These are phyloP conservation scores for Apotomis turbidana DNA, from an alignment of 2,888 invertebrate genomes.

Conservation along the genomic window DNA sequence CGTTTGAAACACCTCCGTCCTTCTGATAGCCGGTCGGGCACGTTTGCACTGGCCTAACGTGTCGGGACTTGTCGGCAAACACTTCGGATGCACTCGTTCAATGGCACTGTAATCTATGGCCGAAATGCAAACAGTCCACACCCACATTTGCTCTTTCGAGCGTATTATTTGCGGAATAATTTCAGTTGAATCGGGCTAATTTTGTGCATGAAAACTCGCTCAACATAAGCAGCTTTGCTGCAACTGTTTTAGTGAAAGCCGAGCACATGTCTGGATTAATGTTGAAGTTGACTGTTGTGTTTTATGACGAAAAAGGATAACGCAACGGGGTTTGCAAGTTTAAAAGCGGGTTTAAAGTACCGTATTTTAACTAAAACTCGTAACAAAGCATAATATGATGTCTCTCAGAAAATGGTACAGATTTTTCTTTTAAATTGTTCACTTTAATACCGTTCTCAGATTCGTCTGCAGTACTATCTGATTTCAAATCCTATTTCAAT, in stretches of 20 bases:
- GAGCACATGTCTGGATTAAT: slow-evolving; percentile 10
- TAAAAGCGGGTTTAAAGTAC: too few relatives aligned
- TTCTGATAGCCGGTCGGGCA: background rate
- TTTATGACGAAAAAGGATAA: background rate
- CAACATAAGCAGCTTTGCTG: slow-evolving; percentile 20
- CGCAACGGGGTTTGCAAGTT: background rate
- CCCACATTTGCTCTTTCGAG: slow-evolving; percentile 22
- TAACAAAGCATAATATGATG: too few relatives aligned
- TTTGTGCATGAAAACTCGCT: slow-evolving; percentile 16
- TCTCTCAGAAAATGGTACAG: too few relatives aligned
- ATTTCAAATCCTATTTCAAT: slow-evolving; percentile 27
- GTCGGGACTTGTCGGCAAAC: slow-evolving; percentile 29
- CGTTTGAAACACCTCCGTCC: background rate
- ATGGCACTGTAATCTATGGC: slow-evolving; percentile 32
- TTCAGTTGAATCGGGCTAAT: slow-evolving; percentile 17
- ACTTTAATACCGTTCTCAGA: background rate
- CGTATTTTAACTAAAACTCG: too few relatives aligned
- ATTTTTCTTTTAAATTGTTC: background rate
- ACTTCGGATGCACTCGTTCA: slow-evolving; percentile 36
- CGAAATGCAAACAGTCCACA: slow-evolving; percentile 26
- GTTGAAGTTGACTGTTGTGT: slow-evolving; percentile 8
- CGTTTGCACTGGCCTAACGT: slow-evolving; percentile 30
- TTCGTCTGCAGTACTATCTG: slow-evolving; percentile 3
- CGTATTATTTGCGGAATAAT: slow-evolving; percentile 30
- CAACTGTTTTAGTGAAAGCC: slow-evolving; percentile 17